Base-by-base conservation (phyloP, 2,113 vertebrate genomes). In the Xerus inauris region DNA sequence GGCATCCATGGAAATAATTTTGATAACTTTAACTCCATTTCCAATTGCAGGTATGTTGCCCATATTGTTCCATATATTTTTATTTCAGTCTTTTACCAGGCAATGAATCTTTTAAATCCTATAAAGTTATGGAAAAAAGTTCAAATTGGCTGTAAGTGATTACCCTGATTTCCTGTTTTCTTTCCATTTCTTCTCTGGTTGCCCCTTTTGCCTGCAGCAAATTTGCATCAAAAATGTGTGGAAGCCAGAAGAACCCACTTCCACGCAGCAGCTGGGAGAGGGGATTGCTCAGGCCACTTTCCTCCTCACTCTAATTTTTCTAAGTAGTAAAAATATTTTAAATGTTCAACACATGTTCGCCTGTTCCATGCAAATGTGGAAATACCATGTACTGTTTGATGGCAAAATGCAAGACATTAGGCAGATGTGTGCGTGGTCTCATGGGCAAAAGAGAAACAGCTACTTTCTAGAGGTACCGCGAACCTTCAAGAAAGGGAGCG, bases 1-100 rank as follows among this genome's bases (percentile, higher is more conserved):
- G 30, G 89, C 30, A 22, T 71, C 83, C 92, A 35, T 80, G 93
- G 86, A 95, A 96, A 83, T 93, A 11, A 86, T 97, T 96, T 87
- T 0, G 57, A 80, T 80, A 71, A 91, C 75, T 92, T 92, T 10
- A 90, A 73, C 45, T 91, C 47, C 32, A 14, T 42, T 83, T 67
- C 32, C 38, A 49, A 22, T 54, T 42, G 57, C 62, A 97, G 85
- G 91, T 93, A 94, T 38, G 42, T 32, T 51, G 19, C 40, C 24
- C 40, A 17, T 14, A 83, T 47, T 26, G 6, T 38, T 54, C 65
- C 47, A 85, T 69, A n/a, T 30, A 19, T n/a, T 83, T 96, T 96
- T 79, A 87, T 77, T 72, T 85, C 28, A 87, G 40, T 24, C 40
- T 45, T 57, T 96, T 79, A 59, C 73, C 30, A 24, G 30, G 38